phyloP scores from a whole-genome alignment of 2,888 invertebrate genomes.

The Zygogramma bicolorata region DNA sequence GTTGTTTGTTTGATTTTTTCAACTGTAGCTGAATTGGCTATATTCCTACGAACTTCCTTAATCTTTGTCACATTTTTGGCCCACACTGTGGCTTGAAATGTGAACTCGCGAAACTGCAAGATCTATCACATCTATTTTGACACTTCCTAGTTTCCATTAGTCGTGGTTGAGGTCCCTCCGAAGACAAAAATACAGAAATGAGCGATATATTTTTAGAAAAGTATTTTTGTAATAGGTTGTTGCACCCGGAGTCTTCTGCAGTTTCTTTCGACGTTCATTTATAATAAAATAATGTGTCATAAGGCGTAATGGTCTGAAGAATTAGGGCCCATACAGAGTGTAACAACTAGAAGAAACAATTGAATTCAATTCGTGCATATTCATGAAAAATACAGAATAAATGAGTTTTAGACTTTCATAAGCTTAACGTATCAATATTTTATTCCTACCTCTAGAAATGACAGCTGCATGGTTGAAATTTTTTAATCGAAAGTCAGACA shows the following conservation, averaged over 20 bases:
- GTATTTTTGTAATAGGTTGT: constrained; percentile 17
- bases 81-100: neutral
- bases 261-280: neutral
- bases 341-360: no score
- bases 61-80: neutral
- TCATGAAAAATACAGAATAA: no score
- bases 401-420: no score
- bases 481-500: no score
- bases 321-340: no score
- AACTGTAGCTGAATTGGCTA: no score
- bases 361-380: no score
- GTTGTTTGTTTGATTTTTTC: no score
- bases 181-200: neutral
- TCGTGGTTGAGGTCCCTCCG: neutral
- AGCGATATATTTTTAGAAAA: constrained; percentile 15
- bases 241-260: neutral
- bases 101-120: neutral
- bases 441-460: no score
- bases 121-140: neutral
- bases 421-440: no score
- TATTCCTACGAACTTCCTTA: no score
- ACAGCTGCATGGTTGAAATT: no score
- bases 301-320: neutral
- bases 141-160: constrained; percentile 3
- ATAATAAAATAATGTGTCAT: neutral